Evolutionary conservation across 2,113 vertebrate genomes (phyloP).

Genomic region (Falco punctatus): DNA sequence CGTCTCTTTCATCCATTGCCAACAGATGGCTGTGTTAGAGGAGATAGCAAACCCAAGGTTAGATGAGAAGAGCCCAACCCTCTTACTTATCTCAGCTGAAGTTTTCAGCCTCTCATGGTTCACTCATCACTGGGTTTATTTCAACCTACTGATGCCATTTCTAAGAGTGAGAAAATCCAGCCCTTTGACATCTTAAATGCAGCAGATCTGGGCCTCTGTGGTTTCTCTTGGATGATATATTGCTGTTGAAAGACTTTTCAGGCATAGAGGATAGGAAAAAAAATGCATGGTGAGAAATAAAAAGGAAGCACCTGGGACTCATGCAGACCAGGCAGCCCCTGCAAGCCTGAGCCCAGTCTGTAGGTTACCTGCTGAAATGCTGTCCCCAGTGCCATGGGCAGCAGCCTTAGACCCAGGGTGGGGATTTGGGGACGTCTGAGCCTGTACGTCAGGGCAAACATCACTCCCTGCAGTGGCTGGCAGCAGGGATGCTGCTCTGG

Average conservation of each 20-base stretch:
- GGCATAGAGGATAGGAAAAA: neutral
- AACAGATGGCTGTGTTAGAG: neutral
- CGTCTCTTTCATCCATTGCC: neutral
- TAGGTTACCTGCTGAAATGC: neutral
- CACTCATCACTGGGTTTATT: neutral
- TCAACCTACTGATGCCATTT: neutral
- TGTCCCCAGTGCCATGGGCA: neutral
- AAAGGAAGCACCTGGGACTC: neutral
- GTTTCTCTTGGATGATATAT: constrained; percentile 8
- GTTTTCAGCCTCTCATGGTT: constrained; percentile 22
- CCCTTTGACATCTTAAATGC: neutral
- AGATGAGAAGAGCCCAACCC: neutral
- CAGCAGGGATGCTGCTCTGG: neutral
- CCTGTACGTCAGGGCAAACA: neutral
- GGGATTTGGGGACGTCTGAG: neutral
- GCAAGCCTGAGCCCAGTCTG: neutral
- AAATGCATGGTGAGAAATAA: neutral
- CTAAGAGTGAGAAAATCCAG: constrained; percentile 14
- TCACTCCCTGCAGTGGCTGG: neutral
- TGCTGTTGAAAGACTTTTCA: constrained; percentile 14
- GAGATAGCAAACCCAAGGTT: neutral
- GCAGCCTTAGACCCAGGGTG: neutral
- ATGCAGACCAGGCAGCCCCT: neutral
- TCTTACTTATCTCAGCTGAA: neutral
- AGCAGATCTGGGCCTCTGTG: neutral